Evolutionary conservation across 1,140 invertebrate species (phyloP), one percentile per base, ranked within the genome.

Genomic region (Paraescarpia echinospica): DNA sequence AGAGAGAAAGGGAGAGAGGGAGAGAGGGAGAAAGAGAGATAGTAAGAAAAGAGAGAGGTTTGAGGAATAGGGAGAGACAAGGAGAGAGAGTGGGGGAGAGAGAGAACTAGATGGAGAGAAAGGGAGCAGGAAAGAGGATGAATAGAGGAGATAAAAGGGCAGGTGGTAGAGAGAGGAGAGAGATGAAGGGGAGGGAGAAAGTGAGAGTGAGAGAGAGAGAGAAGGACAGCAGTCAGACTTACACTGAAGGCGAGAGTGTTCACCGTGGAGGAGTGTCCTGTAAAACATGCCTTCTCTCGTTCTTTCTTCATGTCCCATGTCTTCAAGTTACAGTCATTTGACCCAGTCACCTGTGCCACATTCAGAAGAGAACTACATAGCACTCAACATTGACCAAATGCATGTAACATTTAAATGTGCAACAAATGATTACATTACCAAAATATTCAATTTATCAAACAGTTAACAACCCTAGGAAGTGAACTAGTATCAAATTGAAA

Each of bases 281-380:
- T 94, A 59, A 96, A 89, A 59, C 89, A 94, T 31, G 89, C 89
- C 89, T 95, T 96, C 92, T 95, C 95, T 92, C 92, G 93, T 1
- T 94, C 93, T 33, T 92, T 94, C 59, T 94, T 94, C 8, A 93
- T 35, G 91, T 94, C 94, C 94, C 95, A 95, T 6, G 96, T 93
- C 93, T 96, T 96, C 27, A 96, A 92, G 93, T 95, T 95, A 92
- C 96, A 96, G 91, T 96, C 95, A 93, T 94, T 95, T 27, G 95
- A 96, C 4, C 94, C 94, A 14, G 95, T 96, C 89, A 95, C 94
- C 95, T 95, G n/a, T 95, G 92, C 33, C 92, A 93, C 31, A 34
- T 34, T 34, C 41, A n/a, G n/a, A n/a, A n/a, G n/a, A n/a, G n/a
- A n/a, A n/a, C n/a, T n/a, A n/a, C n/a, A n/a, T n/a, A n/a, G n/a